Base-by-base conservation (phyloP, 2,888 invertebrate species). In the Epinotia bilunana region DNA sequence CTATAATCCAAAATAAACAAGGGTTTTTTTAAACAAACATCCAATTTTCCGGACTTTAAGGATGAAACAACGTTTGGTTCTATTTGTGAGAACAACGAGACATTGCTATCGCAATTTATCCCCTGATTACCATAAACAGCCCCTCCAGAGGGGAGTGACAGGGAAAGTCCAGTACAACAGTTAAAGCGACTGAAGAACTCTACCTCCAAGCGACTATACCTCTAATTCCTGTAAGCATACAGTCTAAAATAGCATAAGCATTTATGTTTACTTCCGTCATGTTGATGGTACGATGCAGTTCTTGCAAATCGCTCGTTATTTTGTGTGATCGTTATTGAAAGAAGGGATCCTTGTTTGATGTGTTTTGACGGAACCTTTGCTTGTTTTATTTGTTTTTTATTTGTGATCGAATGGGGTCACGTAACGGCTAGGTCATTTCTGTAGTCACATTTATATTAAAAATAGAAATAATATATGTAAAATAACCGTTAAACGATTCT, bases 291-390 rank as follows among this genome's bases (percentile, higher is more conserved):
- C 5, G 23, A 12, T 0, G 57, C 53, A 28, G 46, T 62, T 69
- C 46, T 62, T 74, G 46, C 46, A 58, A 74, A 74, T 69, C 62
- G 63, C 11, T 63, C 57, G 73, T 74, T 69, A 74, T 74, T 49
- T 57, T 57, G 49, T 74, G 63, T 57, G 73, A 74, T 69, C 62
- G 57, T 46, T 20, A 74, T 74, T 58, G 62, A 63, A 60, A 57
- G 62, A 46, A 53, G 61, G 55, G 18, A 69, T 46, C 68, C 55
- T 43, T 63, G 23, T 63, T 73, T 69, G 67, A 62, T 55, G 67
- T 53, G 28, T 58, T 58, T n/a, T 64, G 64, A 13, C 57, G 12
- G 55, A 13, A 11, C 2, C 33, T 16, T 13, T 7, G 16, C 16
- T 3, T 61, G 61, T 28, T 43, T 67, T 43, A 6, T 68, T 68